Percentiles rank a stretch among this genome's conserved stretches.
Conservation (phyloP, 2,797 vertebrate species). For the Acropternis orthonyx region DNA sequence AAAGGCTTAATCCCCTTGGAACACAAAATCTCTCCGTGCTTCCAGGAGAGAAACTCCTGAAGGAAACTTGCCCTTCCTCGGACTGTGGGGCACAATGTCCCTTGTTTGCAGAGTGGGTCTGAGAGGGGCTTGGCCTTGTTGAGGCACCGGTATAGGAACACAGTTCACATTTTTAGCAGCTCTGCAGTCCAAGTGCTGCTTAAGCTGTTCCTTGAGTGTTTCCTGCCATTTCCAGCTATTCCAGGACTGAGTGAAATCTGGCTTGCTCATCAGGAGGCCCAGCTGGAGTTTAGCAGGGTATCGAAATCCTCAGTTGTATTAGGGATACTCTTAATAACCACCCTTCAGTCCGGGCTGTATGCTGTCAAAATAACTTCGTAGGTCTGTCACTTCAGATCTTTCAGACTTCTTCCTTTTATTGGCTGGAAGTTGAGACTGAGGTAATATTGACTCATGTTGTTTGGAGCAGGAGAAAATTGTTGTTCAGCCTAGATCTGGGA, state of each 20-base stretch:
- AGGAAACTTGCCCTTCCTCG: not conserved
- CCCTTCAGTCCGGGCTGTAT: not conserved
- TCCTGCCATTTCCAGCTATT: not conserved
- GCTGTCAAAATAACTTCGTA: not conserved
- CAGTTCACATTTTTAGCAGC: not conserved
- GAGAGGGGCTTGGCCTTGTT: not conserved
- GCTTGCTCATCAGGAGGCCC: not conserved
- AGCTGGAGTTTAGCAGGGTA: not conserved
- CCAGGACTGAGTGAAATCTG: not conserved
- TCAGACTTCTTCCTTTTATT: not conserved
- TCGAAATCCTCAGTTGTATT: not conserved
- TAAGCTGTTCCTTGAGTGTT: not conserved
- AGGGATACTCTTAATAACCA: not conserved
- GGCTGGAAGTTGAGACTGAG: not conserved
- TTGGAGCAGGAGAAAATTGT: not conserved
- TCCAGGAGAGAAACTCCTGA: not conserved
- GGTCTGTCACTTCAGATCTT: not conserved
- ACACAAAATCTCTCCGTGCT: not conserved
- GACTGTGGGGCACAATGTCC: rapidly evolving
- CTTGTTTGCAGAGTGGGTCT: not conserved
- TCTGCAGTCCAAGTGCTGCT: not conserved
- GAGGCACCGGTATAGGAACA: not conserved
- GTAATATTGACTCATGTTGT: not conserved
- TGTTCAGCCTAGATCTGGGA: not conserved
- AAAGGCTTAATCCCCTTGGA: not conserved